These are phyloP conservation scores for Andrena praecox DNA, from an alignment of 2,888 invertebrate genomes.

Conservation along the genomic window DNA sequence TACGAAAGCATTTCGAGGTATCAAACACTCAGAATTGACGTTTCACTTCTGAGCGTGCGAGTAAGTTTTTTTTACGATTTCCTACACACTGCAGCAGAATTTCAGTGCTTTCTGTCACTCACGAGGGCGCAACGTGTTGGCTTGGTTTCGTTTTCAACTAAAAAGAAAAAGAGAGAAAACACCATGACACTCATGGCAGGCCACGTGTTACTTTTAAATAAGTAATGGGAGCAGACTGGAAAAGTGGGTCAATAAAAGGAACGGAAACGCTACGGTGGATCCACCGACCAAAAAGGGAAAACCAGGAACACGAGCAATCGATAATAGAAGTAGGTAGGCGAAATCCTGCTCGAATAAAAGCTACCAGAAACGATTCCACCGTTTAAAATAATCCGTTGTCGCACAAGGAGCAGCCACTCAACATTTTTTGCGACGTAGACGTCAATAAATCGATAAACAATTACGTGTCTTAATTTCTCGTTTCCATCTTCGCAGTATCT, in stretches of 20 bases:
- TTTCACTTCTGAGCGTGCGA: background rate
- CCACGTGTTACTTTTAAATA: slow-evolving; percentile 36
- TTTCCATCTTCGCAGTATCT: too few species aligned
- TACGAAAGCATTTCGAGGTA: too few species aligned
- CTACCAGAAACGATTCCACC: background rate
- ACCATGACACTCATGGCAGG: background rate
- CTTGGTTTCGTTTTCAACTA: background rate
- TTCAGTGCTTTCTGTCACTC: background rate
- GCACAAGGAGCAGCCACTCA: too few species aligned
- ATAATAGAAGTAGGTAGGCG: background rate
- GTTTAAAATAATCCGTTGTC: too few species aligned
- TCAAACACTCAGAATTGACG: background rate
- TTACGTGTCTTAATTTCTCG: too few species aligned
- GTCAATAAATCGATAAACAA: too few species aligned
- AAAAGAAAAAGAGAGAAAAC: background rate
- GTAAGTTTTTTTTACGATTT: background rate
- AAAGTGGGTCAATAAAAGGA: slow-evolving; percentile 36
- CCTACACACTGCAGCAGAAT: background rate
- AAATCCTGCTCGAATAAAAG: background rate
- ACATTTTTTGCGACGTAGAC: too few species aligned
- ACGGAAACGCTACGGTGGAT: background rate
- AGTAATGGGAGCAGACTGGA: slow-evolving; percentile 23
- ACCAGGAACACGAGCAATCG: slow-evolving; percentile 10
- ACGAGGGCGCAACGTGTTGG: background rate
- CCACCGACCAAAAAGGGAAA: slow-evolving; percentile 10